A percentile compares a stretch with the other conserved stretches of the same genome.
phyloP scores from a whole-genome alignment of 2,888 invertebrate species.

The Neoaliturus tenellus region DNA sequence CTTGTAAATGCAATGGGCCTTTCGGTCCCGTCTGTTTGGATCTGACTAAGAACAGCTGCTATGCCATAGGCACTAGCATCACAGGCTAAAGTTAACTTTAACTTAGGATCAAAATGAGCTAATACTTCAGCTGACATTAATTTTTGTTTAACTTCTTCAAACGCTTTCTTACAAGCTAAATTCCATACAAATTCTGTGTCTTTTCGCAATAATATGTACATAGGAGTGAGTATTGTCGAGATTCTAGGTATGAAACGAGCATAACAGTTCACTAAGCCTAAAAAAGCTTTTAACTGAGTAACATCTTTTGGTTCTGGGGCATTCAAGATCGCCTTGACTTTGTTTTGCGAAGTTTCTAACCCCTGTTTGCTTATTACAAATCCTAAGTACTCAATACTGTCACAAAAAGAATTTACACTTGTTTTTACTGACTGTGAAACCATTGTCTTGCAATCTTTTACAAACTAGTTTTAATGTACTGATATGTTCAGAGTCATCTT shows the following conservation, averaged over 20 bases:
- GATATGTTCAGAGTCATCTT: neutral
- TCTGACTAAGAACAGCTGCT: neutral
- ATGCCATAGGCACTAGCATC: neutral
- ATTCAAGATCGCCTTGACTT: neutral
- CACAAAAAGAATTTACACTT: neutral
- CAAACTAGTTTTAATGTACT: neutral
- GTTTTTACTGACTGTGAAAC: neutral
- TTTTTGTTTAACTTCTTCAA: neutral
- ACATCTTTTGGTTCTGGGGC: neutral
- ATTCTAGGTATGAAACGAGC: neutral
- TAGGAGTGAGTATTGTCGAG: neutral
- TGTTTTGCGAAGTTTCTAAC: neutral
- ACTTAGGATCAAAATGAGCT: neutral
- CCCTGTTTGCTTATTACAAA: neutral
- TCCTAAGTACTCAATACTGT: no score
- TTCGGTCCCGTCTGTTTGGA: neutral
- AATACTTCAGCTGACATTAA: neutral
- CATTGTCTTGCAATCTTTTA: neutral
- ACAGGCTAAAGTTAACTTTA: neutral
- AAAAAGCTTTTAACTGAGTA: neutral
- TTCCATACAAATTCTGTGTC: neutral
- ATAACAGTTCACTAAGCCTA: neutral
- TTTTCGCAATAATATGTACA: neutral
- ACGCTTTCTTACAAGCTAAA: neutral
- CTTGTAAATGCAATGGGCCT: neutral